These are phyloP conservation scores for Neodon shergylaensis DNA, from an alignment of 2,113 vertebrate genomes.

Conservation along the genomic window DNA sequence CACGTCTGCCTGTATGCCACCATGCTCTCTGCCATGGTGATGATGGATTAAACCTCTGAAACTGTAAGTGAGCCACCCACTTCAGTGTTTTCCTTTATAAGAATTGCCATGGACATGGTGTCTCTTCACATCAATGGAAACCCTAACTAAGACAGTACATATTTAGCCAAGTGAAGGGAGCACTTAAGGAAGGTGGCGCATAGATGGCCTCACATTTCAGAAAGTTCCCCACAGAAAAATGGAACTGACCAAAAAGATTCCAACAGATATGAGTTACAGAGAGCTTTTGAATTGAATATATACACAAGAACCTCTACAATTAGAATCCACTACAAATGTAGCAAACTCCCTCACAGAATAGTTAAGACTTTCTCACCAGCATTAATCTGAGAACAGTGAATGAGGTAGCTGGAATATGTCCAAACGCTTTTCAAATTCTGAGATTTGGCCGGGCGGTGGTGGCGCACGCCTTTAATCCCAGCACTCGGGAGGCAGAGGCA, in stretches of 20 bases:
- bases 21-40: not conserved
- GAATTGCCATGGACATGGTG: not conserved
- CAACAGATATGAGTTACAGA: not conserved
- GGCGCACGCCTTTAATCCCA: too few species aligned
- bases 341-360: conserved; percentile 1
- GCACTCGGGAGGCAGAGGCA: too few species aligned
- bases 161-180: not conserved
- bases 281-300: conserved; percentile 8
- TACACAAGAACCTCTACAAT: not conserved
- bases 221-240: conserved; percentile 28
- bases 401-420: not conserved
- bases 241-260: not conserved
- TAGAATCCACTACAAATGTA: conserved; percentile 7
- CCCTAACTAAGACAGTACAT: too few species aligned
- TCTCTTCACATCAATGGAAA: not conserved
- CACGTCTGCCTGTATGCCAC: not conserved
- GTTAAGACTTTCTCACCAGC: not conserved
- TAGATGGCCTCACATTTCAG: not conserved
- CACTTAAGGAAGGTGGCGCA: not conserved
- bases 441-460: too few species aligned
- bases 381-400: conserved; percentile 41
- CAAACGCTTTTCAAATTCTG: conserved; percentile 19
- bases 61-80: not conserved
- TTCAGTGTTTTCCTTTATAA: not conserved
- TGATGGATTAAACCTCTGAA: not conserved